phyloP scores from a whole-genome alignment of 2,888 invertebrate species.

The Diloba caeruleocephala region DNA sequence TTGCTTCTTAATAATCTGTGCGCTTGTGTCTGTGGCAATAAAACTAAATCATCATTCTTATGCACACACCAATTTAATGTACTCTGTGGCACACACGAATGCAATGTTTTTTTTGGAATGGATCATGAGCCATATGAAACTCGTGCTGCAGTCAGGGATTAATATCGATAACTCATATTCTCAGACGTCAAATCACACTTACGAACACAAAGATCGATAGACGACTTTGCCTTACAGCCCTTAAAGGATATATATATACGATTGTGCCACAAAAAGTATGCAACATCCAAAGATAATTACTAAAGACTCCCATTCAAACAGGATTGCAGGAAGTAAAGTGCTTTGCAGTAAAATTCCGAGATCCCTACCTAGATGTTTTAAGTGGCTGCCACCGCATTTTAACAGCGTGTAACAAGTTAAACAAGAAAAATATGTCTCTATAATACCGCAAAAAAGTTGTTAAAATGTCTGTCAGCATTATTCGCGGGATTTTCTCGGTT shows the following conservation, averaged over 20 bases:
- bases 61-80: too few relatives aligned
- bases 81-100: too few relatives aligned
- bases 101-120: too few relatives aligned
- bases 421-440: constrained; percentile 14
- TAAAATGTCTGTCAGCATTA: constrained; percentile 24
- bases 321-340: constrained; percentile 43
- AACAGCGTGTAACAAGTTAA: constrained; percentile 32
- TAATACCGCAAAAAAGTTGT: constrained; percentile 15
- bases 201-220: too few relatives aligned
- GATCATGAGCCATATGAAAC: too few relatives aligned
- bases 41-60: too few relatives aligned
- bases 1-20: too few relatives aligned
- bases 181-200: too few relatives aligned
- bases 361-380: constrained; percentile 42
- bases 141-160: too few relatives aligned
- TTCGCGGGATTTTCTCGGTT: constrained; percentile 5
- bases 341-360: constrained; percentile 41
- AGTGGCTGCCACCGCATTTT: constrained; percentile 40
- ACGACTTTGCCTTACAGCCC: not conserved
- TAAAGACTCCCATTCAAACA: constrained; percentile 26
- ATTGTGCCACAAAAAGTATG: constrained; percentile 17
- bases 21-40: too few relatives aligned
- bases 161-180: too few relatives aligned
- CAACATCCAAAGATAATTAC: constrained; percentile 33
- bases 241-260: too few relatives aligned